Evolutionary conservation across 2,797 vertebrate genomes (phyloP).

Genomic region (Hylomyscus alleni): DNA sequence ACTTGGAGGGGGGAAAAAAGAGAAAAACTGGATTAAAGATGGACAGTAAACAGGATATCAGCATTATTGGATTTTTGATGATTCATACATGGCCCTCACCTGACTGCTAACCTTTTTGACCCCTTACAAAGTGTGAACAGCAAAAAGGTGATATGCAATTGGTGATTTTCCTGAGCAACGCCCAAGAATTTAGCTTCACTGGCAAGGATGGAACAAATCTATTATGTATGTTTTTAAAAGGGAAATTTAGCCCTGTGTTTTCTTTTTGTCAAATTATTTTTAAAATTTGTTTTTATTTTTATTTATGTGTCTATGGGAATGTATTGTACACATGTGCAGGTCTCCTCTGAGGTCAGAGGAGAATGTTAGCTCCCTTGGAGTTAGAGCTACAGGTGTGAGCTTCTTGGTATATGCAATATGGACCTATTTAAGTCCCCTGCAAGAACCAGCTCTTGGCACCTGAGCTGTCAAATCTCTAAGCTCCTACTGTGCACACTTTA

Average conservation of each 20-base stretch:
- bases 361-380: neutral
- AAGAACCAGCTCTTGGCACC: neutral
- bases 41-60: neutral
- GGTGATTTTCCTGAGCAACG: neutral
- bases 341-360: neutral
- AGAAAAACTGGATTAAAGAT: neutral
- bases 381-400: neutral
- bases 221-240: neutral
- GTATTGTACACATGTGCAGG: neutral
- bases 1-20: neutral
- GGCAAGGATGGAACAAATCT: neutral
- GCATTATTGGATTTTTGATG: neutral
- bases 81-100: neutral
- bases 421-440: neutral
- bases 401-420: neutral
- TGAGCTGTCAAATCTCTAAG: neutral
- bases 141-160: neutral
- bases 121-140: neutral
- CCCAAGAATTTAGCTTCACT: neutral
- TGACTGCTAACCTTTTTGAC: neutral
- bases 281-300: neutral
- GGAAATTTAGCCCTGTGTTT: neutral
- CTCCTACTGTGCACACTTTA: neutral
- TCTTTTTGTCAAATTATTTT: neutral
- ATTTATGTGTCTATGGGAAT: neutral